A percentile compares a stretch with the other conserved stretches of the same genome.
phyloP scores from a whole-genome alignment of 2,113 vertebrate genomes.

The Thalassoma bifasciatum region DNA sequence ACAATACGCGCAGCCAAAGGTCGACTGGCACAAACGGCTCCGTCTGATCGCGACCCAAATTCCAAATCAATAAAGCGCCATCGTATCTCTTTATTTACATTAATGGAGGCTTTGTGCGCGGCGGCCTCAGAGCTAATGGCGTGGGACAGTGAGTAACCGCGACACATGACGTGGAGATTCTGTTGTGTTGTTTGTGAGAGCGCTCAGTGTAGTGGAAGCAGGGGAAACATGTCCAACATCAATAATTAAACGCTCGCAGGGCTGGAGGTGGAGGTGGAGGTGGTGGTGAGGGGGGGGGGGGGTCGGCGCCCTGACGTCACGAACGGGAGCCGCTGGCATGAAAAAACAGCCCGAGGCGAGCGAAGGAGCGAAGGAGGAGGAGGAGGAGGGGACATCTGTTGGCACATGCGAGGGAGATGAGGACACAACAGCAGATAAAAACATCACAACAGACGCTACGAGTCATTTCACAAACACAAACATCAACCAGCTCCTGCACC shows the following conservation, averaged over 20 bases:
- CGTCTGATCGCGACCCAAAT: slow-evolving; percentile 31
- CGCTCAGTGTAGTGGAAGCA: slow-evolving; percentile 18
- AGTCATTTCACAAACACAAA: background rate
- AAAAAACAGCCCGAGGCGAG: slow-evolving; percentile 46
- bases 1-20: slow-evolving; percentile 43
- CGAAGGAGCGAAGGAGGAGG: background rate
- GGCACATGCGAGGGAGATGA: too few relatives aligned
- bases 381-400: too few relatives aligned
- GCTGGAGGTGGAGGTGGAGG: background rate
- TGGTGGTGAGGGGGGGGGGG: too few relatives aligned
- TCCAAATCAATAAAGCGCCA: slow-evolving; percentile 24
- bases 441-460: slow-evolving; percentile 68
- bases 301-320: slow-evolving; percentile 58
- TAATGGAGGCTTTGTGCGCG: background rate
- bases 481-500: too few relatives aligned
- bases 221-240: slow-evolving; percentile 52
- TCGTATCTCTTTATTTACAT: background rate
- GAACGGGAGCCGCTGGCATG: slow-evolving; percentile 20
- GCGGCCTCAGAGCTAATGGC: background rate
- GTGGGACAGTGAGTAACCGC: background rate
- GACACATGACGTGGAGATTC: too few relatives aligned
- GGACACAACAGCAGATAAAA: slow-evolving; percentile 70
- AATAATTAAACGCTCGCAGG: slow-evolving; percentile 72
- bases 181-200: background rate
- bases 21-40: background rate